These are phyloP conservation scores for Nomada fucata DNA, from an alignment of 2,888 invertebrate genomes.

Conservation along the genomic window DNA sequence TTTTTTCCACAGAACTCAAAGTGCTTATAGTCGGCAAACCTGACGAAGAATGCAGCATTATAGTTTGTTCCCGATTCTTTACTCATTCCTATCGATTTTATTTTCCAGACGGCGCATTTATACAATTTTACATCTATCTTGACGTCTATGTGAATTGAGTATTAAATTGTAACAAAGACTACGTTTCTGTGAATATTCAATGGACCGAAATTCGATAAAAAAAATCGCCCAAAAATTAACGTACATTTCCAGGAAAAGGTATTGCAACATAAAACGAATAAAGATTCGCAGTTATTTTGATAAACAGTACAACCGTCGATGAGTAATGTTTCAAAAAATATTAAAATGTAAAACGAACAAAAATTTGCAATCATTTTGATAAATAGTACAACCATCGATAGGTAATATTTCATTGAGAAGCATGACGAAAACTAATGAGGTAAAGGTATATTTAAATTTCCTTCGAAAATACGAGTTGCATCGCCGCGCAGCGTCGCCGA, in stretches of 20 bases:
- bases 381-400: no score
- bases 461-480: background rate
- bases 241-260: background rate
- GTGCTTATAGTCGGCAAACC: background rate
- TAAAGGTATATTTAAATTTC: background rate
- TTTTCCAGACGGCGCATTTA: no score
- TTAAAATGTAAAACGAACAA: no score
- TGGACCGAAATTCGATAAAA: background rate
- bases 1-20: background rate
- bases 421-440: no score
- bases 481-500: background rate
- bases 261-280: background rate
- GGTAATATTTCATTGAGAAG: no score
- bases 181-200: background rate
- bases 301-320: no score
- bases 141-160: no score
- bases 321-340: background rate
- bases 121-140: no score
- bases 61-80: background rate
- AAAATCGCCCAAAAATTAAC: background rate
- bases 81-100: background rate
- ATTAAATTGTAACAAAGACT: background rate
- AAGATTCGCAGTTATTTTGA: background rate
- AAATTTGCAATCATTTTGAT: no score
- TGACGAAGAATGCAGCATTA: no score